A percentile compares a stretch with the other conserved stretches of the same genome.
phyloP scores from a whole-genome alignment of 2,888 invertebrate genomes.

The Nomada ferruginata region DNA sequence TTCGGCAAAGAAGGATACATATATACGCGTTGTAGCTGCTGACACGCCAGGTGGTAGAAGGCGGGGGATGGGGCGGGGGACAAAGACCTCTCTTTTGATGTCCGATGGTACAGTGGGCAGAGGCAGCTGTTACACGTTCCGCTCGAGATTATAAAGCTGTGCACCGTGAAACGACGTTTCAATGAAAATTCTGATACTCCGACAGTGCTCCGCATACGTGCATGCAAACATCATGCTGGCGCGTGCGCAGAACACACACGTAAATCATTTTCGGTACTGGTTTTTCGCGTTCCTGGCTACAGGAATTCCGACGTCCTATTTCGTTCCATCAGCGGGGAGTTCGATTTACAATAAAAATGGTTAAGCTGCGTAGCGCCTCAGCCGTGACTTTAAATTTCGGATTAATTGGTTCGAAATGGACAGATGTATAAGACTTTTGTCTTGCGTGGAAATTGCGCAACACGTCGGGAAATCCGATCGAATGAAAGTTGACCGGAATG shows the following conservation, averaged over 20 bases:
- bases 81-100: conserved; percentile 50
- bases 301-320: not conserved
- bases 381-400: no score
- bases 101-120: conserved; percentile 15
- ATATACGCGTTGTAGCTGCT: not conserved
- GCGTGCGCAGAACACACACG: not conserved
- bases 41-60: conserved; percentile 51
- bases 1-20: not conserved
- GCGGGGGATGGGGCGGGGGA: conserved; percentile 31
- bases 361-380: no score
- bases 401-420: not conserved
- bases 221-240: not conserved
- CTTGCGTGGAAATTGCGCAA: conserved; percentile 19
- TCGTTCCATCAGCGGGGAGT: not conserved
- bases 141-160: conserved; percentile 44
- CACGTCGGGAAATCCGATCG: conserved; percentile 15
- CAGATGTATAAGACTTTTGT: not conserved
- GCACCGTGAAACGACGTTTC: conserved; percentile 23
- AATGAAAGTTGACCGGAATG: conserved; percentile 17
- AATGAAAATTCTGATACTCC: conserved; percentile 25
- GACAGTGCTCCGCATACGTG: not conserved
- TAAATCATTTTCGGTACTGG: not conserved
- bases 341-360: not conserved
- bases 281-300: not conserved
- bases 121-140: conserved; percentile 61